Percentiles rank a stretch among this genome's conserved stretches.
Conservation (phyloP, 2,113 vertebrate species). For the Mormyrus iriodes region DNA sequence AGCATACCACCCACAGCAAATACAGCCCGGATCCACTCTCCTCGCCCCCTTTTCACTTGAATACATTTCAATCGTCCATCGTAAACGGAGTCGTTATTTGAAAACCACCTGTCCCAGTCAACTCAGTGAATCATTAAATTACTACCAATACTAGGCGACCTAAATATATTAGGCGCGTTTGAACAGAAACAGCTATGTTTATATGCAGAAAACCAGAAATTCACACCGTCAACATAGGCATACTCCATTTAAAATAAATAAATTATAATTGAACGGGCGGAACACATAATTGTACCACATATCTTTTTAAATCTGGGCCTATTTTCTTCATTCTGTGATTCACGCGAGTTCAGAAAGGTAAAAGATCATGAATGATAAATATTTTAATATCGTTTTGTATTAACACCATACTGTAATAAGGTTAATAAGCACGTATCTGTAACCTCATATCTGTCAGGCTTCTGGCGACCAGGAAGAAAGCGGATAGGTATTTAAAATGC, state of each 20-base stretch:
- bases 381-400: constrained; percentile 7
- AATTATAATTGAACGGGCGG: not conserved
- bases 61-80: constrained; percentile 4
- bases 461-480: not conserved
- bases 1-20: constrained; percentile 3
- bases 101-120: constrained; percentile 3
- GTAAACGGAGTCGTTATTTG: not conserved
- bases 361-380: not conserved
- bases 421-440: not conserved
- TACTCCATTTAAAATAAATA: not conserved
- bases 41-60: not conserved
- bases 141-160: not conserved
- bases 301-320: not conserved
- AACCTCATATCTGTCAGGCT: not conserved
- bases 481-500: not conserved
- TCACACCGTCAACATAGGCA: not conserved
- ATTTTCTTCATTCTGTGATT: not conserved
- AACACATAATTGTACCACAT: not conserved
- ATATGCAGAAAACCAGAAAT: not conserved
- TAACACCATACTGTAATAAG: not conserved
- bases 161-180: not conserved
- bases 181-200: not conserved
- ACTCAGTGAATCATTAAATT: constrained; percentile 4
- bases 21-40: not conserved
- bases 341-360: not conserved